Conservation (phyloP, 2,113 vertebrate species). For the Phyllopteryx taeniolatus region DNA sequence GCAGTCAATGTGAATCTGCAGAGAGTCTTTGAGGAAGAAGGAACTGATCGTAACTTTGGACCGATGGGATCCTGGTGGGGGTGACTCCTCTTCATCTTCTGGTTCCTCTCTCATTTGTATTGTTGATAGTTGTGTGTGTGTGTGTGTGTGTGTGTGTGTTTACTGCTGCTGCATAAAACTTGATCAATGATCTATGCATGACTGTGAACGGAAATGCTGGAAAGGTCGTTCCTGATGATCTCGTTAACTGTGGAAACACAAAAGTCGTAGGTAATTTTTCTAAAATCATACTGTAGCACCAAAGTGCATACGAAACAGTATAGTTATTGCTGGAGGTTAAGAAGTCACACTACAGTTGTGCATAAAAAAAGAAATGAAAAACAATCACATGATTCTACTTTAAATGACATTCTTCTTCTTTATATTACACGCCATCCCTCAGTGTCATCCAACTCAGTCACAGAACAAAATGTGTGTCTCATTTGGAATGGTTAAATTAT, state of each 20-base stretch:
- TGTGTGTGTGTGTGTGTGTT: slow-evolving; percentile 1
- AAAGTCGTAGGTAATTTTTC: slow-evolving; percentile 25
- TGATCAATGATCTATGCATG: slow-evolving; percentile 60
- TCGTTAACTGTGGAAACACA: slow-evolving; percentile 89
- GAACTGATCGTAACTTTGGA: slow-evolving; percentile 18
- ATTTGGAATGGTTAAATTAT: not conserved
- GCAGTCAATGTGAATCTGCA: slow-evolving; percentile 46
- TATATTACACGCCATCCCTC: not conserved
- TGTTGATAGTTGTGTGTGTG: slow-evolving; percentile 21
- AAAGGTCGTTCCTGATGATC: slow-evolving; percentile 95
- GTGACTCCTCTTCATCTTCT: slow-evolving; percentile 47
- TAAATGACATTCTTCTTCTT: not conserved
- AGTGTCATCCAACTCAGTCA: not conserved
- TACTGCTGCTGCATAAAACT: slow-evolving; percentile 16
- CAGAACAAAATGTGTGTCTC: not conserved
- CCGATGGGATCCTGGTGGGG: slow-evolving; percentile 38
- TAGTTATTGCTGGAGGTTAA: not conserved
- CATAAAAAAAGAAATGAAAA: not conserved
- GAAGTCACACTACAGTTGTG: not conserved
- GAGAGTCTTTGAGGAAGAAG: slow-evolving; percentile 27
- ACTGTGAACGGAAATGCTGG: slow-evolving; percentile 80
- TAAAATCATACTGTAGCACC: not conserved
- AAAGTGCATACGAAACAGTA: not conserved
- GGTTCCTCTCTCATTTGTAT: slow-evolving; percentile 35
- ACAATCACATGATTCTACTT: not conserved